phyloP scores from a whole-genome alignment of 2,113 vertebrate genomes.

The Sclerurus mexicanus region DNA sequence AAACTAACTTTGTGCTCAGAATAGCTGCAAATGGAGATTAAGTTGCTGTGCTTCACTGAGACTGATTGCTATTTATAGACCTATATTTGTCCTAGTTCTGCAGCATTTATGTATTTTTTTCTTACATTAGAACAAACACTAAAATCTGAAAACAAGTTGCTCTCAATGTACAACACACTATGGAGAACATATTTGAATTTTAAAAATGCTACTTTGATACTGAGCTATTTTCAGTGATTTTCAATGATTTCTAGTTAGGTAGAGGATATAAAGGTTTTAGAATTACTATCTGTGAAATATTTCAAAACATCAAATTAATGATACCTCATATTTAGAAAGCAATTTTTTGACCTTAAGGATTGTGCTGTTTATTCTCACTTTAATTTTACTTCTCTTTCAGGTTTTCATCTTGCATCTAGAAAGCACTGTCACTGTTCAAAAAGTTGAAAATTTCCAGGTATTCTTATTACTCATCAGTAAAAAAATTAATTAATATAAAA shows the following conservation, averaged over 20 bases:
- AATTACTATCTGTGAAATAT: background rate
- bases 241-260: background rate
- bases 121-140: constrained; percentile 39
- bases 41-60: constrained; percentile 44
- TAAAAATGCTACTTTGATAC: background rate
- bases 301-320: background rate
- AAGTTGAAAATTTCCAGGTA: background rate
- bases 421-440: background rate
- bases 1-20: constrained; percentile 48
- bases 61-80: constrained; percentile 49
- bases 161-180: background rate
- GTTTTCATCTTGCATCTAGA: background rate
- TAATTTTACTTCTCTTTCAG: background rate
- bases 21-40: constrained; percentile 56
- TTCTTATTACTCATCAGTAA: background rate
- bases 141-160: background rate
- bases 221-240: background rate
- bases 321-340: background rate
- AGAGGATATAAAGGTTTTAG: background rate
- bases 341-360: background rate
- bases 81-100: constrained; percentile 51
- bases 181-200: background rate
- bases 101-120: constrained; percentile 33
- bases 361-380: background rate
- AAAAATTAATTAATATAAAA: background rate